Base-by-base conservation (phyloP, 2,888 invertebrate genomes). In the Amiota communis region DNA sequence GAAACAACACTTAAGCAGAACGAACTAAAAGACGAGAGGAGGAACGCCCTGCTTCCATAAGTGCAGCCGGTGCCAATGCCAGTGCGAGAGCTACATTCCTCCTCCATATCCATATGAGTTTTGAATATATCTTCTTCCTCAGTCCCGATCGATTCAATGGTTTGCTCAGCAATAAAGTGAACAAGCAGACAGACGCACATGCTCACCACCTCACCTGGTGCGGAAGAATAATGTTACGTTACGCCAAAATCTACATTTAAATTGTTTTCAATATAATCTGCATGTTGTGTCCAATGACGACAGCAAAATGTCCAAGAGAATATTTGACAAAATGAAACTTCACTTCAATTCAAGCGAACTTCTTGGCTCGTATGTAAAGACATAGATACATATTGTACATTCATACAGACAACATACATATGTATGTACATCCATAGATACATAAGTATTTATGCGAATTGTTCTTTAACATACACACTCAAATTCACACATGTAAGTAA, bases 1-100 rank as follows among this genome's bases (percentile, higher is more conserved):
- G 89, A 89, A 89, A 89, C 89, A 89, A 89, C 89, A 89, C 89
- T 89, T 89, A 89, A 88, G 86, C 85, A 86, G 81, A 80, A 83
- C 36, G 36, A 36, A 36, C 36, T 36, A 36, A 36, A 36, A 36
- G 36, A 36, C 2, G 36, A 70, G 72, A 51, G 48, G 65, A 23
- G 13, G 47, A 57, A 6, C n/a, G 61, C 72, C 78, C 74, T 75
- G 75, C 79, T 81, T 78, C 80, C 81, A 74, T 73, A 73, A 73
- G 77, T 73, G 77, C 78, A 79, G 78, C 80, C 75, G 73, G 72
- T 78, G 77, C 72, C 64, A 46, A 64, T 72, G 74, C 72, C 72
- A 11, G 59, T 70, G 63, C 75, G 51, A 68, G 8, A 10, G 57
- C 11, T 1, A 15, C 36, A 36, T 36, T 36, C 36, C 36, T 36